Evolutionary conservation across 1,140 invertebrate species (phyloP), one percentile per base, ranked within the genome.

Genomic region (Pseudachorutes palmiensis): DNA sequence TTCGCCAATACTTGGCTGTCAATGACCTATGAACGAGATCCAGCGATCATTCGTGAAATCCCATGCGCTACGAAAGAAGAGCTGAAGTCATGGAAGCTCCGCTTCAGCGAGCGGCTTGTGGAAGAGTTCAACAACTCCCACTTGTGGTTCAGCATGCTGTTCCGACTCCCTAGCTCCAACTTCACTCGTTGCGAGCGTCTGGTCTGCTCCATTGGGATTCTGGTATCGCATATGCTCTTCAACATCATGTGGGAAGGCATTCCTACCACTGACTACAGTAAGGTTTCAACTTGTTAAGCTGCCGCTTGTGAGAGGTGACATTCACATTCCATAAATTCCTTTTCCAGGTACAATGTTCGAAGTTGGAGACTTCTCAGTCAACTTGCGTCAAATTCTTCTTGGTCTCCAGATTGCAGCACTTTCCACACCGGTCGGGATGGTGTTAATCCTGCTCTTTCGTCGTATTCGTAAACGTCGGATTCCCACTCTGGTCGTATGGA

Each of bases 401-500:
- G 30, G 30, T 19, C n/a, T 67, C 14, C 22, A 49, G 31, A 51
- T 51, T 5, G 36, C 30, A 24, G 19, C 62, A 16, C 16, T 30
- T 19, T 1, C 59, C 14, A 16, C 28, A 32, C 65, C 65, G 2
- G n/a, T 67, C 28, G 65, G 59, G 30, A 9, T 67, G 9, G n/a
- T 66, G 1, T 22, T 63, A n/a, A n/a, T 66, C 1, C 19, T 32
- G 28, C 41, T 55, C 24, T 36, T 45, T 29, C 62, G 69, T 22
- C 55, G 32, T 24, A 55, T 69, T 31, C 41, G 48, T 3, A 30
- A 49, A 36, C 58, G 32, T 16, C 2, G 49, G 1, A 67, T 67
- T 26, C 65, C 69, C 1, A 70, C 69, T 2, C 33, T 70, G 14
- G 62, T 70, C 12, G 59, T 70, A 12, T 70, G 69, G 69, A 57